These are phyloP conservation scores for Coilia nasus DNA, from an alignment of 2,797 vertebrate species.

Conservation along the genomic window DNA sequence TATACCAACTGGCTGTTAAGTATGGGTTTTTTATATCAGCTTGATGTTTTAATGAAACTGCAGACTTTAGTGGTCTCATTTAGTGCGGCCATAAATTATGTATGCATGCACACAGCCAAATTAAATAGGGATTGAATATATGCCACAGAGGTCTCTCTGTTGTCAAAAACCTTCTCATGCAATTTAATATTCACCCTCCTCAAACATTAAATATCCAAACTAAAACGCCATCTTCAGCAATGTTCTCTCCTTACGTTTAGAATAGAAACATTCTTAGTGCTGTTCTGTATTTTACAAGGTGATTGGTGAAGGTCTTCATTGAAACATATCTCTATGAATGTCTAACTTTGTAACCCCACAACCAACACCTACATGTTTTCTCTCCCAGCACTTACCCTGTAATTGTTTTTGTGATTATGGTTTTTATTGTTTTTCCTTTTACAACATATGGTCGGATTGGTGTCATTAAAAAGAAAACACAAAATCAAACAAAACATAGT, in stretches of 20 bases:
- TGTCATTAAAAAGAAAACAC: too few relatives aligned
- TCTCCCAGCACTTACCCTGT: too few relatives aligned
- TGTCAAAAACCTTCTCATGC: neutral
- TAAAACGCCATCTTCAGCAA: neutral
- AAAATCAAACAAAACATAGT: too few relatives aligned
- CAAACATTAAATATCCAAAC: conserved; percentile 12
- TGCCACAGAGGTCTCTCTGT: neutral
- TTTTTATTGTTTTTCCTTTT: too few relatives aligned
- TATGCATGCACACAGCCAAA: neutral
- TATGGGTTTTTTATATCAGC: neutral
- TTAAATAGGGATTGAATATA: conserved; percentile 19
- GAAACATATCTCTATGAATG: too few relatives aligned
- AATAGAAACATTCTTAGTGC: neutral
- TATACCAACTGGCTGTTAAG: neutral
- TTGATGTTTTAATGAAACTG: neutral
- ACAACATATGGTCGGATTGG: too few relatives aligned
- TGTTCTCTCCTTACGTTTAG: neutral
- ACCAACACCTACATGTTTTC: too few relatives aligned
- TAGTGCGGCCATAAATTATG: neutral
- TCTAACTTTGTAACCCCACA: too few relatives aligned
- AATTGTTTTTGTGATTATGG: too few relatives aligned
- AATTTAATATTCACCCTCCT: neutral
- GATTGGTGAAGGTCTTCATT: neutral
- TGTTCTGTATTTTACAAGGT: neutral
- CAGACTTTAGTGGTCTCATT: neutral